phyloP scores from a whole-genome alignment of 2,888 invertebrate species.

The Periphyllus acericola region DNA sequence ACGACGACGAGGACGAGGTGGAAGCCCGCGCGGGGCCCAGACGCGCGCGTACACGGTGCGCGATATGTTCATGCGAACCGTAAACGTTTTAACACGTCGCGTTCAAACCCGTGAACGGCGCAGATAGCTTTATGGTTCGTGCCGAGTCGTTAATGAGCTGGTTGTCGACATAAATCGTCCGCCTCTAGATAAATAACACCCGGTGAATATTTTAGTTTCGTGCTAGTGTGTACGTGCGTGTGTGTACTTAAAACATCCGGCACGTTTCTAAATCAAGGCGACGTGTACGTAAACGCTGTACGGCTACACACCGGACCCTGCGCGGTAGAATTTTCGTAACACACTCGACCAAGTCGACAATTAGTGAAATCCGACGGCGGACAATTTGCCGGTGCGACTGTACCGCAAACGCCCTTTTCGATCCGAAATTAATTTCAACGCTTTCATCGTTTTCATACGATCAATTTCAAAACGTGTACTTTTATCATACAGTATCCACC shows the following conservation, averaged over 20 bases:
- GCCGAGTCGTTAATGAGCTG: constrained; percentile 55
- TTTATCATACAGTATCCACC: too few relatives aligned
- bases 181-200: constrained; percentile 48
- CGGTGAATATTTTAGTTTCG: constrained; percentile 31
- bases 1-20: neutral
- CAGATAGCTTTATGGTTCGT: constrained; percentile 59
- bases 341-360: too few relatives aligned
- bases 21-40: neutral
- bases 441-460: too few relatives aligned
- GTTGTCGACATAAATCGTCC: constrained; percentile 59
- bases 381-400: too few relatives aligned
- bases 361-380: too few relatives aligned
- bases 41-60: constrained; percentile 13
- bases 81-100: constrained; percentile 59
- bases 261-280: constrained; percentile 51
- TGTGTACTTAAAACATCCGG: constrained; percentile 51
- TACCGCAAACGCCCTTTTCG: too few relatives aligned
- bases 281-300: too few relatives aligned
- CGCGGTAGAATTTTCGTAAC: neutral
- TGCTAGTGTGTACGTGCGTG: neutral
- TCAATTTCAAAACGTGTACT: too few relatives aligned
- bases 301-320: too few relatives aligned
- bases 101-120: constrained; percentile 37
- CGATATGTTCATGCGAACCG: constrained; percentile 42
- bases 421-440: too few relatives aligned